phyloP scores from a whole-genome alignment of 2,888 invertebrate species.

The Eupithecia dodoneata region DNA sequence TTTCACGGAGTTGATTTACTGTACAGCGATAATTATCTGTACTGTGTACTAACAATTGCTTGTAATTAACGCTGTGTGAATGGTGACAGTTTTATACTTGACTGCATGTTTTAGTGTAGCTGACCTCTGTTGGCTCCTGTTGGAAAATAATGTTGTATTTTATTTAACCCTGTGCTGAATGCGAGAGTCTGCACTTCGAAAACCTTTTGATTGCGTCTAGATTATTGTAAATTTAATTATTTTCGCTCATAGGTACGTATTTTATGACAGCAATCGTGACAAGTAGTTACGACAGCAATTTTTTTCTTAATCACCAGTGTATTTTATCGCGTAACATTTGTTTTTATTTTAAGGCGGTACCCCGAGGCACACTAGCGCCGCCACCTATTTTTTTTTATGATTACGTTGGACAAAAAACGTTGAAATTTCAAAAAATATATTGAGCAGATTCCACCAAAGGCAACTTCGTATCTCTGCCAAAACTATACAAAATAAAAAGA shows the following conservation, averaged over 20 bases:
- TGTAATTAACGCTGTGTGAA: conserved; percentile 36
- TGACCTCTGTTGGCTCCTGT: neutral
- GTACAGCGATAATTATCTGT: conserved; percentile 37
- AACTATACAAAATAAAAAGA: too few species aligned
- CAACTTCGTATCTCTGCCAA: too few species aligned
- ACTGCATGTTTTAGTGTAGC: conserved; percentile 6
- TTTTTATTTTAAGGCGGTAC: neutral
- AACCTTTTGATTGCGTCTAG: neutral
- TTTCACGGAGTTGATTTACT: conserved; percentile 44
- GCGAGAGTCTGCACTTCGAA: neutral
- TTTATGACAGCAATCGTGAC: neutral
- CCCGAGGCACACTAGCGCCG: too few species aligned
- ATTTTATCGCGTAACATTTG: neutral
- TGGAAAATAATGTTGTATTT: neutral
- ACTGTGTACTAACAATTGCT: conserved; percentile 40
- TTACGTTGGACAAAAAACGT: too few species aligned
- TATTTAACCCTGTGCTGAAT: neutral
- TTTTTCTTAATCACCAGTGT: neutral
- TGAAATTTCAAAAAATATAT: too few species aligned
- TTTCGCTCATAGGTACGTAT: neutral
- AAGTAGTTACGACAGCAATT: neutral
- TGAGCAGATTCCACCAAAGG: too few species aligned
- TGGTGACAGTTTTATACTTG: conserved; percentile 35
- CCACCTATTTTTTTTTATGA: too few species aligned
- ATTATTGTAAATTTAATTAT: neutral